Evolutionary conservation across 2,797 vertebrate genomes (phyloP), one percentile per base, ranked within the genome.

Genomic region (Babyrousa celebensis): DNA sequence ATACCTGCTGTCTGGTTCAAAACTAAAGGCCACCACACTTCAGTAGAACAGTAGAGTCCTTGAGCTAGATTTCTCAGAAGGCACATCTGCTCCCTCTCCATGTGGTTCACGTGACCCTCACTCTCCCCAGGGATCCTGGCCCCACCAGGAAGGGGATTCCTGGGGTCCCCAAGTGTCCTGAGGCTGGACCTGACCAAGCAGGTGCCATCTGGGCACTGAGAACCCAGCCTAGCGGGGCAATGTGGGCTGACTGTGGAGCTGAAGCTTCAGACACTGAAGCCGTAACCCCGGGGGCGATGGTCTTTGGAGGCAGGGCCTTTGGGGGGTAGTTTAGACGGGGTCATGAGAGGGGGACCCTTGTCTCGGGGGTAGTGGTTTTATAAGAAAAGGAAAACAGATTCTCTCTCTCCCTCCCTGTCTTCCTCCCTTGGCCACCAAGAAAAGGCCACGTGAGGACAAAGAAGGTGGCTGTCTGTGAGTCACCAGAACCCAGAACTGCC

Each of bases 171-270:
- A 2, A 56, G 8, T 29, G 95, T 90, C 87, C 80, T 85, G 90
- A 96, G 79, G 95, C 91, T 1, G 8, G 17, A 7, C 84, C 75
- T 96, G 96, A 97, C 86, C 94, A 92, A 98, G 91, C 85, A 60
- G 78, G 92, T 97, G 97, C 98, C 93, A 89, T 94, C 83, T 95
- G 94, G 97, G 94, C 74, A 89, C 95, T 96, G 96, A 98, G 67
- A 72, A 58, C 15, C 32, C 7, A 95, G 60, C 82, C 87, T 89
- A 95, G 56, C 67, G 82, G 96, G 96, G 91, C 82, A 85, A 95
- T 93, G 90, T 23, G 94, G 77, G 95, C 91, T 95, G 17, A 60
- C 23, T 54, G 18, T n/a, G 36, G 9, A 43, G 63, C n/a, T 14
- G 56, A 9, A 32, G 65, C 29, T 58, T 12, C 48, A 25, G 20